Evolutionary conservation across 2,113 vertebrate species (phyloP), one percentile per base, ranked within the genome.

Genomic region (Stigmatopora nigra): DNA sequence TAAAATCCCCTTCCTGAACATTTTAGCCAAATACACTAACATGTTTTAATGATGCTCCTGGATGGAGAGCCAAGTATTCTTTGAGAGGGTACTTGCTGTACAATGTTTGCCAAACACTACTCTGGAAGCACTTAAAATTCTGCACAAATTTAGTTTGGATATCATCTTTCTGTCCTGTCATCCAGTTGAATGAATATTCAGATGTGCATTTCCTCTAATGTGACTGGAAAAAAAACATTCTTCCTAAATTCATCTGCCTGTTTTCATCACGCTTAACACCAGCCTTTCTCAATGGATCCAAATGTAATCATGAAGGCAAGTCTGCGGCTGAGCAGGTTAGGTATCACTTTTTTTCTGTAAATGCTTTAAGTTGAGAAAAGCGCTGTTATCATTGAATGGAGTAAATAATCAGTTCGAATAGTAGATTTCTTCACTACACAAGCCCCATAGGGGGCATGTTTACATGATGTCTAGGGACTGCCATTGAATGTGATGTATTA

Each of bases 291-390:
- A 20, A 1, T 14, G 58, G 11, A 19, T 61, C n/a, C 57, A 19
- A 59, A 59, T 38, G 11, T 56, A 31, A 56, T 56, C 38, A 9
- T 41, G 41, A 36, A 41, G 20, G 36, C 20, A 14, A 45, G 44
- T 22, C n/a, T 15, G 59, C 13, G 41, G 38, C 58, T 60, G 5
- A 60, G 41, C 17, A n/a, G n/a, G 17, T 60, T 61, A 44, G 10
- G 52, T 53, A 45, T 41, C 44, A 60, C 58, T n/a, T n/a, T 58
- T 56, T 36, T 61, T 17, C 15, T n/a, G 14, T 17, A 61, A 41
- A 20, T 12, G 25, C 22, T 5, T 31, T 7, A 55, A 31, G 22
- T 15, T 1, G 13, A 56, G 22, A 56, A 25, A 25, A 45, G 38
- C 59, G 12, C 15, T 15, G 13, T 22, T 45, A n/a, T 41, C 5